phyloP scores from a whole-genome alignment of 1,140 invertebrate genomes.

The Lepidotrigona ventralis region DNA sequence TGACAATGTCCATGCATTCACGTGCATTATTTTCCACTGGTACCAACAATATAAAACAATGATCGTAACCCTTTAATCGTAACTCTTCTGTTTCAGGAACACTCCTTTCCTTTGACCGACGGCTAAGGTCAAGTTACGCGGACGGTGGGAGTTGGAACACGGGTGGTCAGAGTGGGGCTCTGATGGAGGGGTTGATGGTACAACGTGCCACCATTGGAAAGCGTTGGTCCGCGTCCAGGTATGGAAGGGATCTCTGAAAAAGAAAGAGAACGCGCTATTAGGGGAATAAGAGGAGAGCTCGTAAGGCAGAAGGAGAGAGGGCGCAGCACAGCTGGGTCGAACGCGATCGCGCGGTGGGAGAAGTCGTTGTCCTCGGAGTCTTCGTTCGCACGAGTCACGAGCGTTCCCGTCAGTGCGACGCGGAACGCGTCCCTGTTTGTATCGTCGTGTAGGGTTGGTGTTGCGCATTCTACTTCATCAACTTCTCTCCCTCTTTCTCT shows the following conservation, averaged over 20 bases:
- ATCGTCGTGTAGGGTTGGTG: background rate
- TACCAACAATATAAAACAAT: background rate
- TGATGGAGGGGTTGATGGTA: constrained; percentile 15
- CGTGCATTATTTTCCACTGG: background rate
- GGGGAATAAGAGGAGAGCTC: constrained; percentile 18
- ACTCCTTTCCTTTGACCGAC: constrained; percentile 34
- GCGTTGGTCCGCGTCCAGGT: constrained; percentile 28
- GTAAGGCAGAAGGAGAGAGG: constrained; percentile 23
- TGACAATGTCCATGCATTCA: too few relatives aligned
- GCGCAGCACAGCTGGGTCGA: constrained; percentile 56
- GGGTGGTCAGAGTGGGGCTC: background rate
- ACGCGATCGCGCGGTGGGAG: constrained; percentile 41
- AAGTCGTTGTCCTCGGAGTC: constrained; percentile 65
- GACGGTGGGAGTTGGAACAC: constrained; percentile 6
- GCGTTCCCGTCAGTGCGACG: constrained; percentile 53
- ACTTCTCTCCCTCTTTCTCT: background rate
- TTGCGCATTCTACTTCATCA: background rate
- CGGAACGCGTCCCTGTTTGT: constrained; percentile 48
- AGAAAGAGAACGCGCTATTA: constrained; percentile 5
- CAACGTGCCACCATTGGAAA: constrained; percentile 30
- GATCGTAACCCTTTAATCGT: constrained; percentile 13
- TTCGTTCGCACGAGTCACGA: constrained; percentile 51
- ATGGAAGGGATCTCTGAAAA: constrained; percentile 13
- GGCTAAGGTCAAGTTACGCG: constrained; percentile 47
- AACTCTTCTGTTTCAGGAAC: constrained; percentile 22